Percentiles rank a stretch among this genome's conserved stretches.
Conservation (phyloP, 2,888 invertebrate species). For the Diogma glabrata region DNA sequence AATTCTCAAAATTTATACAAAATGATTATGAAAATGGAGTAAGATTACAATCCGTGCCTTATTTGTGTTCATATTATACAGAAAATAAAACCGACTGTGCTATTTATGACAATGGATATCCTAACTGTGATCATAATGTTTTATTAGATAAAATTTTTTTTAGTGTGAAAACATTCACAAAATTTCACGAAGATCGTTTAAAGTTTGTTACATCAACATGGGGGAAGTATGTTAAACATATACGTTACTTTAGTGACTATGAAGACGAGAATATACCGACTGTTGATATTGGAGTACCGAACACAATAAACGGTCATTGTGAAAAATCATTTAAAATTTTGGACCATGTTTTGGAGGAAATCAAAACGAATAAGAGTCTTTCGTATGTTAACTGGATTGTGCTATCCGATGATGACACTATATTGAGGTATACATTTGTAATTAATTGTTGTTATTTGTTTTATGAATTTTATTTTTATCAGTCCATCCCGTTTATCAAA, state of each 20-base stretch:
- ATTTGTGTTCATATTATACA: constrained; percentile 43
- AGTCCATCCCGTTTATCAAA: constrained; percentile 31
- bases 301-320: constrained; percentile 83
- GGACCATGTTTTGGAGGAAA: constrained; percentile 43
- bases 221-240: constrained; percentile 56
- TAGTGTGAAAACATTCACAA: constrained; percentile 84
- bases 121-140: constrained; percentile 32
- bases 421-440: constrained; percentile 59
- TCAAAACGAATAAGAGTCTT: constrained; percentile 34
- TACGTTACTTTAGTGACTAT: constrained; percentile 72
- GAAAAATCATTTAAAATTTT: constrained; percentile 75
- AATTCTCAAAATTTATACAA: constrained; percentile 52
- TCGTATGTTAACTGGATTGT: constrained; percentile 62
- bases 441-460: too few species aligned
- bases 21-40: constrained; percentile 39
- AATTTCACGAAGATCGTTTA: constrained; percentile 68
- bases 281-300: constrained; percentile 63
- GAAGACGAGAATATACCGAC: constrained; percentile 34
- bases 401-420: constrained; percentile 89
- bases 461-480: too few species aligned
- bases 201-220: constrained; percentile 73
- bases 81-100: constrained; percentile 39
- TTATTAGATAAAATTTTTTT: constrained; percentile 55
- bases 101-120: constrained; percentile 30
- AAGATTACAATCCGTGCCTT: constrained; percentile 38